Conservation (phyloP, 2,113 vertebrate species). For the Siniperca chuatsi region DNA sequence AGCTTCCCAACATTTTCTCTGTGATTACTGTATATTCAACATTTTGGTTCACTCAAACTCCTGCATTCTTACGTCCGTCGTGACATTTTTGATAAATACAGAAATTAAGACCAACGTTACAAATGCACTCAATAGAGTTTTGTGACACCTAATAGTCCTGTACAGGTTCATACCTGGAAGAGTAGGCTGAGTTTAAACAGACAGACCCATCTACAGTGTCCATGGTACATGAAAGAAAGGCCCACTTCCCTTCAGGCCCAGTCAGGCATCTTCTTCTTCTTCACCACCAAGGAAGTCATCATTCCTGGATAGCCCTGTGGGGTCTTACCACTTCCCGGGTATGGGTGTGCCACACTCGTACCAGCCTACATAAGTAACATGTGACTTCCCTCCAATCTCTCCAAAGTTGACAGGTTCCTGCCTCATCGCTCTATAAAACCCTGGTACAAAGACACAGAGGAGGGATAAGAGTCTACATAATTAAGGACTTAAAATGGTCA, state of each 20-base stretch:
- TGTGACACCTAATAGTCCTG: conserved; percentile 74
- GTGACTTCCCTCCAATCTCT: conserved; percentile 92
- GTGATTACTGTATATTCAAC: conserved; percentile 65
- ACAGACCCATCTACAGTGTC: conserved; percentile 56
- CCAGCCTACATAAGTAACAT: conserved; percentile 94
- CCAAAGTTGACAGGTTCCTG: conserved; percentile 96
- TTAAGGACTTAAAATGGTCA: neutral
- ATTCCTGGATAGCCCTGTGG: conserved; percentile 10
- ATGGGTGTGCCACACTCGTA: conserved; percentile 97
- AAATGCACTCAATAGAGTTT: conserved; percentile 81
- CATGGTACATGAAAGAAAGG: conserved; percentile 52
- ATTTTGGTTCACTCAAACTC: conserved; percentile 63
- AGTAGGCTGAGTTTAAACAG: conserved; percentile 37
- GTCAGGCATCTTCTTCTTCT: conserved; percentile 39
- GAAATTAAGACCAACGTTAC: conserved; percentile 82
- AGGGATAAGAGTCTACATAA: neutral
- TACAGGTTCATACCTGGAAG: conserved; percentile 73
- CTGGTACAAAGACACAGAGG: conserved; percentile 74
- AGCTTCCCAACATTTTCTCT: conserved; percentile 92
- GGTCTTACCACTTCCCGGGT: conserved; percentile 95
- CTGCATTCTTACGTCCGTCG: conserved; percentile 45
- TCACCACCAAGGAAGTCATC: conserved; percentile 30
- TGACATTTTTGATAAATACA: conserved; percentile 89
- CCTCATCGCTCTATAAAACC: conserved; percentile 93
- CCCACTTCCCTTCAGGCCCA: conserved; percentile 29